phyloP scores from a whole-genome alignment of 2,113 vertebrate species.

The Raja brachyura region DNA sequence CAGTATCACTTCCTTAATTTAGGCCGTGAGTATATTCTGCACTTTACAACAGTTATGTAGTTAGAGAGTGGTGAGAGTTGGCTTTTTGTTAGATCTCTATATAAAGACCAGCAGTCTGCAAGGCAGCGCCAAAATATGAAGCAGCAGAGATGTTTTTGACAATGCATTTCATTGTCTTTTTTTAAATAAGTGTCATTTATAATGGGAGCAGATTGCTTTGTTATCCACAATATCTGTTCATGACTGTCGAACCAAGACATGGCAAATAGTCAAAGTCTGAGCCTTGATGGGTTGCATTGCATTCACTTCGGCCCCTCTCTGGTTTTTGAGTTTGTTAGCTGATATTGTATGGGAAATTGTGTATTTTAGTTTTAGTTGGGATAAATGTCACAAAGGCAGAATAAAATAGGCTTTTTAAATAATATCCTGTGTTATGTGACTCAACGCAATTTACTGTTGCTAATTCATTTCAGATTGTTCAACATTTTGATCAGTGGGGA shows the following conservation, averaged over 20 bases:
- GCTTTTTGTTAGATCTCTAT: neutral
- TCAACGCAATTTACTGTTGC: neutral
- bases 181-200: neutral
- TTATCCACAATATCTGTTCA: neutral
- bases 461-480: neutral
- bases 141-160: neutral
- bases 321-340: neutral
- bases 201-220: neutral
- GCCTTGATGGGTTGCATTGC: neutral
- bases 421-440: neutral
- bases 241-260: neutral
- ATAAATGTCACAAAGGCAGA: neutral
- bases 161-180: neutral
- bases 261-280: neutral
- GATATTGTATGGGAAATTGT: neutral
- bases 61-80: neutral
- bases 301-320: neutral
- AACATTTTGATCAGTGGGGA: neutral
- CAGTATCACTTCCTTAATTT: slow-evolving; percentile 38
- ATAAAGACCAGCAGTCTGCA: neutral
- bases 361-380: neutral
- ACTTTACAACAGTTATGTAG: neutral
- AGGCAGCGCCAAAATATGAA: neutral
- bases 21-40: slow-evolving; percentile 7
- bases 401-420: neutral